phyloP scores from a whole-genome alignment of 2,797 vertebrate genomes.

The Dendrocincla tyrannina region DNA sequence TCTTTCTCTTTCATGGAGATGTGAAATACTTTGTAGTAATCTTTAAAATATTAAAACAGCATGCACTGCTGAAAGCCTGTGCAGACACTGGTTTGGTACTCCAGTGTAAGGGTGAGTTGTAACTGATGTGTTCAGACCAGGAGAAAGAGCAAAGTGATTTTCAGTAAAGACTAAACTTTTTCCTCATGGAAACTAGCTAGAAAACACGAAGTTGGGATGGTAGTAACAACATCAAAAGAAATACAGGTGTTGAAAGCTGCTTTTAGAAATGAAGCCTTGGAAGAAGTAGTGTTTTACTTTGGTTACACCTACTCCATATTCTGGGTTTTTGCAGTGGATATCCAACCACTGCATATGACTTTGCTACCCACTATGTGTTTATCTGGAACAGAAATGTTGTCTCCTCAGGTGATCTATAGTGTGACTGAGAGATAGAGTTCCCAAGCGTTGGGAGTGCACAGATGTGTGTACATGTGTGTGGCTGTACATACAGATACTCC shows the following conservation, averaged over 20 bases:
- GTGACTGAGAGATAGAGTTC: not conserved
- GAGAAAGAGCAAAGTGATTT: not conserved
- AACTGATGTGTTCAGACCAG: not conserved
- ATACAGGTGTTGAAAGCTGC: not conserved
- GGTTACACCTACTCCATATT: not conserved
- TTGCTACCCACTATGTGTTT: accelerated
- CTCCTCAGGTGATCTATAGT: accelerated
- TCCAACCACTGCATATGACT: not conserved
- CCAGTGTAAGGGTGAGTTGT: not conserved
- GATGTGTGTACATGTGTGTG: too few relatives aligned
- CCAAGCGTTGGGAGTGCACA: not conserved
- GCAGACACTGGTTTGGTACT: not conserved
- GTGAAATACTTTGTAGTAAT: not conserved
- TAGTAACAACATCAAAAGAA: not conserved
- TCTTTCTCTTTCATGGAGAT: not conserved
- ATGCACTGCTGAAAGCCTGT: not conserved
- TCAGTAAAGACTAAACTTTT: not conserved
- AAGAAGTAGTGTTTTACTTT: not conserved
- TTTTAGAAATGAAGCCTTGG: not conserved
- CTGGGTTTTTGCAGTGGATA: not conserved
- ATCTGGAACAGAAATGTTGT: not conserved
- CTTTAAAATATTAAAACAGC: not conserved
- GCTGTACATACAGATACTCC: accelerated
- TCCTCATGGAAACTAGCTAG: not conserved
- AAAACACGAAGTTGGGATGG: not conserved